Evolutionary conservation across 2,797 vertebrate genomes (phyloP).

Genomic region (Cephalopachus bancanus): DNA sequence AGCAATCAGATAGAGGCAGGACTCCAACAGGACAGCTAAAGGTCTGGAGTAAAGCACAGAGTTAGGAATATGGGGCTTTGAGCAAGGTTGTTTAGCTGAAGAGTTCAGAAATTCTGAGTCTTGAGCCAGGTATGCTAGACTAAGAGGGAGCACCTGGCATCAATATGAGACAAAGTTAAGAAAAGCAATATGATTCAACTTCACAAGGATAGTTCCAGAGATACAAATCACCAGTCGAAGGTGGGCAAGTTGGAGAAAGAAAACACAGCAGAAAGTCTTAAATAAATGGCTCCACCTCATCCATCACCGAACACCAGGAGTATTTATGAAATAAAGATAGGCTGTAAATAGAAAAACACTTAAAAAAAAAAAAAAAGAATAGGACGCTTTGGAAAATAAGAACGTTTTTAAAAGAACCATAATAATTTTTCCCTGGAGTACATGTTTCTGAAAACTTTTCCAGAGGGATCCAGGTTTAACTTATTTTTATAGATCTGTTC

Average conservation of each 20-base stretch:
- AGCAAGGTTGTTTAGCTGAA: background rate
- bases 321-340: background rate
- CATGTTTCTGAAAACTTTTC: background rate
- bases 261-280: background rate
- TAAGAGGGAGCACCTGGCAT: background rate
- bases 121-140: background rate
- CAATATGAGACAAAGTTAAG: rapidly evolving
- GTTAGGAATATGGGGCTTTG: rapidly evolving
- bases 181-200: background rate
- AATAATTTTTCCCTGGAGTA: background rate
- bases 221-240: background rate
- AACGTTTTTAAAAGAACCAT: background rate
- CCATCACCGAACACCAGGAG: background rate
- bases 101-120: background rate
- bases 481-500: too few relatives aligned
- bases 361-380: background rate
- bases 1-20: background rate
- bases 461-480: background rate
- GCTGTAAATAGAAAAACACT: background rate
- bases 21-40: background rate
- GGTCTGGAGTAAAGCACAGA: background rate
- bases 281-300: background rate
- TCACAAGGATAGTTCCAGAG: background rate
- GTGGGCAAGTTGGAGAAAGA: background rate
- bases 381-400: background rate